A percentile compares a stretch with the other conserved stretches of the same genome.
phyloP scores from a whole-genome alignment of 2,113 vertebrate species.

The Dicerorhinus sumatrensis region DNA sequence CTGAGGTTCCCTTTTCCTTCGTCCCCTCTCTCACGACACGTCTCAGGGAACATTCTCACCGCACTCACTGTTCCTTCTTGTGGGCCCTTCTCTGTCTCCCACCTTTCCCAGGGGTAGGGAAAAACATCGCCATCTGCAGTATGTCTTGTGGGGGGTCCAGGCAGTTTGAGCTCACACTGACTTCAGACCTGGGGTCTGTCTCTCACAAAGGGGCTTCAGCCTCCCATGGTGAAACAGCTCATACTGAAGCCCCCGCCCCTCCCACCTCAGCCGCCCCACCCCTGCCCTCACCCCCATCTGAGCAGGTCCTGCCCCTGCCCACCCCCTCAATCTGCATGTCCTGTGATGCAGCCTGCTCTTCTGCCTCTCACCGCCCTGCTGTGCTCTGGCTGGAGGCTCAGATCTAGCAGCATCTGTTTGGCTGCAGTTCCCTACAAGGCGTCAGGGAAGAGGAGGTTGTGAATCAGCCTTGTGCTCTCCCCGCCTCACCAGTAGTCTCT shows the following conservation, averaged over 20 bases:
- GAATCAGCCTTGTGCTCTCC: rapidly evolving
- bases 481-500: not conserved
- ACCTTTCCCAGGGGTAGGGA: not conserved
- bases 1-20: too few species aligned
- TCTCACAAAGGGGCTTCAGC: not conserved
- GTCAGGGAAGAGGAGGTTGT: rapidly evolving
- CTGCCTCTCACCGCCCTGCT: rapidly evolving
- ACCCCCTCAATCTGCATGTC: too few species aligned
- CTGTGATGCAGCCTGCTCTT: rapidly evolving
- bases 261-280: rapidly evolving
- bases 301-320: not conserved
- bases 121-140: rapidly evolving
- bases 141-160: not conserved
- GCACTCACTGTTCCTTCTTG: not conserved
- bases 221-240: not conserved
- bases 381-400: rapidly evolving
- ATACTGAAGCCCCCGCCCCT: rapidly evolving
- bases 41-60: not conserved
- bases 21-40: rapidly evolving
- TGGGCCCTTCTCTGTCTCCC: not conserved
- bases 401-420: not conserved
- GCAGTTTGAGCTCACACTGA: not conserved
- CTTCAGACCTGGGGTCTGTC: not conserved
- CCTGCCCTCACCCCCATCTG: rapidly evolving
- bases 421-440: not conserved